Percentiles rank a stretch among this genome's conserved stretches.
Conservation (phyloP, 2,113 vertebrate genomes). For the Cepphus grylle region DNA sequence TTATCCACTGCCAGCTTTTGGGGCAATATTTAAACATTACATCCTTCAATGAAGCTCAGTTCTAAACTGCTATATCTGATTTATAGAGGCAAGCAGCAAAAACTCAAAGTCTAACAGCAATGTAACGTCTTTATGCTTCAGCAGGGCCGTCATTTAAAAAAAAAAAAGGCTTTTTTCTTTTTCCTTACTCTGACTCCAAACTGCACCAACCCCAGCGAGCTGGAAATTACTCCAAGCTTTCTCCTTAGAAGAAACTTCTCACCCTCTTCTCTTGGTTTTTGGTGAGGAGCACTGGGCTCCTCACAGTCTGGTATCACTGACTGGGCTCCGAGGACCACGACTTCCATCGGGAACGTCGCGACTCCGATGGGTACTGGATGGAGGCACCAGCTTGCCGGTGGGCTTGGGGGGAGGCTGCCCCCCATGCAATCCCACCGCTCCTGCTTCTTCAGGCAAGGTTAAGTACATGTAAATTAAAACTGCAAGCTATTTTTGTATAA, state of each 20-base stretch:
- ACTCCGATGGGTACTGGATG: neutral
- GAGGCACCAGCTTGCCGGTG: neutral
- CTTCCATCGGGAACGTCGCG: neutral
- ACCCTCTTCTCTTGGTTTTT: neutral
- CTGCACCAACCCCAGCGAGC: neutral
- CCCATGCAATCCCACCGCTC: neutral
- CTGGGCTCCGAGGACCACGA: neutral
- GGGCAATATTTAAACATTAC: constrained; percentile 53
- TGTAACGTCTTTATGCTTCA: neutral
- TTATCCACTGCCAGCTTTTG: constrained; percentile 49
- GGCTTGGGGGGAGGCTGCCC: neutral
- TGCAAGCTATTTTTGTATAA: constrained; percentile 72
- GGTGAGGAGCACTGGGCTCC: neutral
- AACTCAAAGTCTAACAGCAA: neutral
- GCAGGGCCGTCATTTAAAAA: neutral
- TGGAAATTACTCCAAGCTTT: neutral
- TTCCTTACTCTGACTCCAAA: neutral
- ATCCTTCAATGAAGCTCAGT: constrained; percentile 5
- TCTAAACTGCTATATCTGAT: constrained; percentile 2
- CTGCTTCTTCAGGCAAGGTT: constrained; percentile 54
- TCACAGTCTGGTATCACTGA: neutral
- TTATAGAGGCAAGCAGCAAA: constrained; percentile 21
- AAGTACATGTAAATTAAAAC: constrained; percentile 71
- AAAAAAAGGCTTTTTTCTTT: neutral
- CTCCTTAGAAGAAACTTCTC: neutral